Conservation (phyloP, 2,888 invertebrate genomes). For the Conomelus anceps region DNA sequence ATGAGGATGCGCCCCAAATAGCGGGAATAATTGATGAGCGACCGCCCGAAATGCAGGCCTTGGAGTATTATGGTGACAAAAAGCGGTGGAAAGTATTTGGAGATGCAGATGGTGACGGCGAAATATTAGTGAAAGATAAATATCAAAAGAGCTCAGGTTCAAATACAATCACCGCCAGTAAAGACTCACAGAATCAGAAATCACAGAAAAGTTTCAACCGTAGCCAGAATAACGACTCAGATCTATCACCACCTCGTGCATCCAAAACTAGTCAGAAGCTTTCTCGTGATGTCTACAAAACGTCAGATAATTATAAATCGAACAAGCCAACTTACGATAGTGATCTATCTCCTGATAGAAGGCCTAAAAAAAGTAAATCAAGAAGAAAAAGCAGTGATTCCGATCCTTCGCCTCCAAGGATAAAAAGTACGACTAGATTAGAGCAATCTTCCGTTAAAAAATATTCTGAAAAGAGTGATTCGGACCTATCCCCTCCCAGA, state of each 20-base stretch:
- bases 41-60: constrained; percentile 51
- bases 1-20: constrained; percentile 87
- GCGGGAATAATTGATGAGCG: constrained; percentile 82
- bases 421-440: constrained; percentile 21
- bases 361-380: constrained; percentile 11
- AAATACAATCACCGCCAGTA: constrained; percentile 2
- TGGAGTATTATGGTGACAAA: constrained; percentile 36
- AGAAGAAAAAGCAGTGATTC: constrained; percentile 30
- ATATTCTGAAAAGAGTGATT: constrained; percentile 26
- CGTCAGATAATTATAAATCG: neutral
- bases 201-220: constrained; percentile 5
- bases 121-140: constrained; percentile 33
- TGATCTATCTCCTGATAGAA: constrained; percentile 34
- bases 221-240: constrained; percentile 37
- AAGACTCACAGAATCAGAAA: neutral
- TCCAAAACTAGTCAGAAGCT: constrained; percentile 28
- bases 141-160: constrained; percentile 10
- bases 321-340: constrained; percentile 27
- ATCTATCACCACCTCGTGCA: constrained; percentile 41
- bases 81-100: constrained; percentile 42
- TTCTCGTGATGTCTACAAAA: constrained; percentile 18
- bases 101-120: constrained; percentile 39
- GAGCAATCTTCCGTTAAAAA: neutral
- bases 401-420: constrained; percentile 35
- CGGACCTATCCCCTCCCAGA: constrained; percentile 32